Evolutionary conservation across 2,113 vertebrate species (phyloP), one percentile per base, ranked within the genome.

Genomic region (Etia nguti): DNA sequence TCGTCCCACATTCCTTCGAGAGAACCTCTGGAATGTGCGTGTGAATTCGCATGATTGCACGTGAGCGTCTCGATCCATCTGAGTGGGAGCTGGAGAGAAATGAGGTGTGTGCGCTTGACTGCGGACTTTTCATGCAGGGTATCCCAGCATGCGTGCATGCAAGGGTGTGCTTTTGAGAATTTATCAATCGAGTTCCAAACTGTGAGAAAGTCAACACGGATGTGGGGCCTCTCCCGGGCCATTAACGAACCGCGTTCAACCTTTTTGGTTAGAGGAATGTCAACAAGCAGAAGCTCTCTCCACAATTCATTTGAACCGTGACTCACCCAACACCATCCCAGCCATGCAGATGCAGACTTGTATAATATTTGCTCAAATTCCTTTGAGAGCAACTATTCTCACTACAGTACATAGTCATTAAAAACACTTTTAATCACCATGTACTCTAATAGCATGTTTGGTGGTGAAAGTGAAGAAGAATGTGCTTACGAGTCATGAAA

Each of bases 21-120:
- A 92, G 90, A 89, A 94, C 95, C 95, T 95, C 94, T 93, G 95
- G 96, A 96, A 96, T 96, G 94, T 80, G 86, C 84, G 88, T 91
- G 89, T 84, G 82, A 92, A 90, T 80, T 86, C 81, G 34, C 83
- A 82, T 88, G 93, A 89, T 84, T 92, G 91, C 87, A 85, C 81
- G 90, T 92, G 87, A 91, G 85, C 43, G 73, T 36, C 81, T 88
- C 80, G 18, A 79, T 85, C 29, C 79, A 60, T 89, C 88, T 88
- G 79, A 82, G 75, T 92, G 89, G 79, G 77, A 92, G 83, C 38
- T 15, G 10, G 29, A 80, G 54, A 86, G 12, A 81, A 57, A 62
- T 20, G 8, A 41, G 62, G 73, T 20, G 80, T 43, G 73, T 48
- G 77, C 31, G 57, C 41, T n/a, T 70, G 48, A 62, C 36, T 79